Evolutionary conservation across 2,113 vertebrate genomes (phyloP).

Genomic region (Ammodytes marinus): DNA sequence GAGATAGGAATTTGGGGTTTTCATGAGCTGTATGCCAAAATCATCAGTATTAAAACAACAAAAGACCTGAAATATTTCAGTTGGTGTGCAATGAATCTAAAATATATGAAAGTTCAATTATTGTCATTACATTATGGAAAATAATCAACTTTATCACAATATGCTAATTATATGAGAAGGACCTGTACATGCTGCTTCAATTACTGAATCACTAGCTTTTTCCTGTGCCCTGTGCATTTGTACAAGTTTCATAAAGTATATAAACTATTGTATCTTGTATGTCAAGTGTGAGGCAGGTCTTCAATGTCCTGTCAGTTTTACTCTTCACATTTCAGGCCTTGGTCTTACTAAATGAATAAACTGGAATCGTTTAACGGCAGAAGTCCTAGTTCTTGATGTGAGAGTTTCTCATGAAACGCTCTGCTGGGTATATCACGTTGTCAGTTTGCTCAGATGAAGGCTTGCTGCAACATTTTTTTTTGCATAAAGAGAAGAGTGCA

Average conservation of each 20-base stretch:
- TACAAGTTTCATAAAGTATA: neutral
- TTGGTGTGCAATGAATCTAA: too few species aligned
- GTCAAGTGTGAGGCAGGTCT: slow-evolving; percentile 23
- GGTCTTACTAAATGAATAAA: slow-evolving; percentile 45
- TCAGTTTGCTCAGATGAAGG: slow-evolving; percentile 46
- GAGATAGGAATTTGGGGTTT: too few species aligned
- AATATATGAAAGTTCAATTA: too few species aligned
- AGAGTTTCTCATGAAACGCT: slow-evolving; percentile 32
- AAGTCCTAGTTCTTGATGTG: slow-evolving; percentile 29
- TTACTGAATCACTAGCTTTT: neutral
- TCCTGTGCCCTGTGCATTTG: neutral
- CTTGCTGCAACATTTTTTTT: slow-evolving; percentile 12
- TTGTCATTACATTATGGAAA: too few species aligned
- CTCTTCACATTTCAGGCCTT: slow-evolving; percentile 45
- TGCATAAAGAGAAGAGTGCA: slow-evolving; percentile 21
- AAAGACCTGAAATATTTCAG: too few species aligned
- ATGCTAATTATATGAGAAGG: too few species aligned
- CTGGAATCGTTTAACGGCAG: slow-evolving; percentile 17
- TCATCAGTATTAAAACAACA: too few species aligned
- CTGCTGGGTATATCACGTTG: slow-evolving; percentile 36
- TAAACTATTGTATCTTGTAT: neutral
- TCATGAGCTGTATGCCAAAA: too few species aligned
- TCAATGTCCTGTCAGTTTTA: slow-evolving; percentile 45
- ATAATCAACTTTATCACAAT: too few species aligned
- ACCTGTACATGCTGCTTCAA: neutral